A percentile compares a stretch with the other conserved stretches of the same genome.
phyloP scores from a whole-genome alignment of 2,113 vertebrate species.

The Hippocampus mohnikei region DNA sequence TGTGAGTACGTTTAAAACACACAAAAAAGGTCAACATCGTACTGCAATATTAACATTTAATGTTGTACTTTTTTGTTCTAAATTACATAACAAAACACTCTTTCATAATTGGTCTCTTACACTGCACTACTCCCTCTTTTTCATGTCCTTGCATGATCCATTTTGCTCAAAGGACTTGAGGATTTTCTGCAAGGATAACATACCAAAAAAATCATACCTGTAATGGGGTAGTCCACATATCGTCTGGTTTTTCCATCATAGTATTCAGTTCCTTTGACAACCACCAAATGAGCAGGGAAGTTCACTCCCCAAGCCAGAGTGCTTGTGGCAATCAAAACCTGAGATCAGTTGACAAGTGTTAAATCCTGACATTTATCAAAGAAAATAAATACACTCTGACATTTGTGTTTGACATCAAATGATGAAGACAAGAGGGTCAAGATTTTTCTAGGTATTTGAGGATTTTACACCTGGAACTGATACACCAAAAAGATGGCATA shows the following conservation, averaged over 20 bases:
- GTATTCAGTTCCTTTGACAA: slow-evolving; percentile 97
- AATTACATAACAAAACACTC: not conserved
- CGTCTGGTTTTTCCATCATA: slow-evolving; percentile 94
- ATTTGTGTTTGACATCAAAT: too few relatives aligned
- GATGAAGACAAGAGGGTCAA: too few relatives aligned
- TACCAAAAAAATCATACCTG: slow-evolving; percentile 73
- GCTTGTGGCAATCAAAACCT: slow-evolving; percentile 97
- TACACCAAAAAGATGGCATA: too few relatives aligned
- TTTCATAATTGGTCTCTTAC: not conserved
- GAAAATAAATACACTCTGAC: not conserved
- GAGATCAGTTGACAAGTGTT: not conserved
- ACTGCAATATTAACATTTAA: too few relatives aligned
- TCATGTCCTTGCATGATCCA: not conserved
- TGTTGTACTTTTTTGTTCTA: not conserved
- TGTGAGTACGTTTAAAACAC: not conserved
- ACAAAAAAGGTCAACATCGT: not conserved
- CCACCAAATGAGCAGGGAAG: slow-evolving; percentile 96
- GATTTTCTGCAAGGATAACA: not conserved
- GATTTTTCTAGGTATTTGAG: too few relatives aligned
- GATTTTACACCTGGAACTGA: too few relatives aligned
- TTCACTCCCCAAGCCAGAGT: slow-evolving; percentile 98
- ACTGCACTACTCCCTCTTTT: not conserved
- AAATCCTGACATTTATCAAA: not conserved
- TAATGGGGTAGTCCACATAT: slow-evolving; percentile 97
- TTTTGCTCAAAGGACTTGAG: not conserved